Evolutionary conservation across 2,113 vertebrate species (phyloP).

Genomic region (Apodemus speciosus): DNA sequence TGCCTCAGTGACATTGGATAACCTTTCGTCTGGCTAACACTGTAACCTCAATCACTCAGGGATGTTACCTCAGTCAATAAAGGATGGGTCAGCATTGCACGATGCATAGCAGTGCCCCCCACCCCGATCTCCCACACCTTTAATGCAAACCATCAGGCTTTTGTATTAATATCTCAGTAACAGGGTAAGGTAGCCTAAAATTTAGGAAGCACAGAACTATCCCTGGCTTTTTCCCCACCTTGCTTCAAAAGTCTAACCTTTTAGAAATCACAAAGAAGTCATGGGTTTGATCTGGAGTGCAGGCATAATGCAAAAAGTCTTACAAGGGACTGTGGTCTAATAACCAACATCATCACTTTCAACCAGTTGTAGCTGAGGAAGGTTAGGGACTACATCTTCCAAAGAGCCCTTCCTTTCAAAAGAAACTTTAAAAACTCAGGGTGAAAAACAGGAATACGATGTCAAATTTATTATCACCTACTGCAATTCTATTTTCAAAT

Average conservation of each 20-base stretch:
- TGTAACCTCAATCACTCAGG: too few relatives aligned
- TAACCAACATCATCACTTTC: too few relatives aligned
- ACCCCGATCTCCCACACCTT: background rate
- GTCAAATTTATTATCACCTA: background rate
- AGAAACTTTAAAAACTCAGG: background rate
- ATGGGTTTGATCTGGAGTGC: background rate
- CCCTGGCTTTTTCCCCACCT: background rate
- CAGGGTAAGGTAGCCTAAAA: background rate
- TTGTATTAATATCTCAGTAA: background rate
- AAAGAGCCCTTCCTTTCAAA: background rate
- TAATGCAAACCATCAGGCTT: background rate
- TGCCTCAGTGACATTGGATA: background rate
- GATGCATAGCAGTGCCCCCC: too few relatives aligned
- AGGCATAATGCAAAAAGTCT: too few relatives aligned
- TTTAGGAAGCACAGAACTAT: background rate
- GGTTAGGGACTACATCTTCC: background rate
- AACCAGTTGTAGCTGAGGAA: background rate
- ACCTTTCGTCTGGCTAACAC: background rate
- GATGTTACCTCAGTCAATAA: background rate
- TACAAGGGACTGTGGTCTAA: background rate
- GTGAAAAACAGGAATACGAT: background rate
- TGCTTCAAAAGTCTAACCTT: background rate
- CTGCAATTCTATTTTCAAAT: background rate
- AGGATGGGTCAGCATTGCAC: background rate
- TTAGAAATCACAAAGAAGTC: background rate